These are phyloP conservation scores for Clitarchus hookeri DNA, from an alignment of 2,888 invertebrate genomes.

Conservation along the genomic window DNA sequence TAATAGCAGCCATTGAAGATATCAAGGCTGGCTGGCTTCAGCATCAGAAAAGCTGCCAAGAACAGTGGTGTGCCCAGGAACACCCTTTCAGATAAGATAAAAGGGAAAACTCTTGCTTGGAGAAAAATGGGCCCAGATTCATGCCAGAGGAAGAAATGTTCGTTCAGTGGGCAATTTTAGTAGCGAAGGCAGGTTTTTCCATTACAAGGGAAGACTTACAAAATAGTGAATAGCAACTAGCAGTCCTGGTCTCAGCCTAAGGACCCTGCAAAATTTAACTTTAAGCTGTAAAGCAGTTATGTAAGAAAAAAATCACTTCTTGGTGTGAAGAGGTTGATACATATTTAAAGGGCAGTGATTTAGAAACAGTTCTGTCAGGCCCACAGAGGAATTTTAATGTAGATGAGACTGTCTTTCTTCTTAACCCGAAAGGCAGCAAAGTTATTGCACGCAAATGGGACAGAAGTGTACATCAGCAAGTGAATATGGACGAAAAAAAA, in stretches of 20 bases:
- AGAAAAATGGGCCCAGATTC: conserved; percentile 18
- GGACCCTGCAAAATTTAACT: conserved; percentile 38
- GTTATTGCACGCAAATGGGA: conserved; percentile 49
- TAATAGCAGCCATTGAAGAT: background rate
- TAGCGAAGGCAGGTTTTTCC: background rate
- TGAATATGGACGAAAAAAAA: conserved; percentile 32
- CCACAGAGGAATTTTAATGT: conserved; percentile 49
- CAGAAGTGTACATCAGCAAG: conserved; percentile 37
- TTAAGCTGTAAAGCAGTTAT: conserved; percentile 50
- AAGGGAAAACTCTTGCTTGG: background rate
- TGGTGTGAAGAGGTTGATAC: conserved; percentile 45
- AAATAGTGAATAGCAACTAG: background rate
- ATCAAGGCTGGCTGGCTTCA: background rate
- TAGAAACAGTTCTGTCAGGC: conserved; percentile 45
- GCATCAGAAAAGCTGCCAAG: background rate
- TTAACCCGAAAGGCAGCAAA: conserved; percentile 49
- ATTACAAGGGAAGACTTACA: background rate
- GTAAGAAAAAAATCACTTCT: conserved; percentile 48
- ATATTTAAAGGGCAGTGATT: conserved; percentile 46
- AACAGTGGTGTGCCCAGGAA: background rate
- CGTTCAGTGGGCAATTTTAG: background rate
- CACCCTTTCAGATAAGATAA: background rate
- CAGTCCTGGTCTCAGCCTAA: conserved; percentile 27
- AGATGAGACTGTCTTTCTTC: conserved; percentile 52
- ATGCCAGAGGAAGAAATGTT: background rate